Conservation (phyloP, 1,140 invertebrate species). For the Brachystomella parvula region DNA sequence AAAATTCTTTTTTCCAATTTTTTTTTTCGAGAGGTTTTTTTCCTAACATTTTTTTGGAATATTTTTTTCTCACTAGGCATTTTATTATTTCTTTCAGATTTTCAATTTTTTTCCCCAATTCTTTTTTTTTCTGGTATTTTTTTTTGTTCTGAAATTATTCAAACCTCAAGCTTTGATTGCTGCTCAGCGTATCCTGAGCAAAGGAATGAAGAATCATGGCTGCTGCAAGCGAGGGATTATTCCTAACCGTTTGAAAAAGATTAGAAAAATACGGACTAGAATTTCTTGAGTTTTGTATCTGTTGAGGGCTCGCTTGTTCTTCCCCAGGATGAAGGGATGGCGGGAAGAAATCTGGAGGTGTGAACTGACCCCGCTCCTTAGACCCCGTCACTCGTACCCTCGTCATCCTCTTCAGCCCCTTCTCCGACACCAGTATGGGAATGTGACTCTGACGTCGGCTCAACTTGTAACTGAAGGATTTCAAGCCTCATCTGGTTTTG, state of each 20-base stretch:
- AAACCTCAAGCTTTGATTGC: slow-evolving; percentile 4
- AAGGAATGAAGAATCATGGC: slow-evolving; percentile 30
- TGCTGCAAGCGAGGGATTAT: slow-evolving; percentile 27
- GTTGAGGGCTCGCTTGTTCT: slow-evolving; percentile 39
- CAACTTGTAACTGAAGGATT: slow-evolving; percentile 42
- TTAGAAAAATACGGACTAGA: slow-evolving; percentile 24
- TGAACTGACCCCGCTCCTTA: no score
- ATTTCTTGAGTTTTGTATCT: neutral
- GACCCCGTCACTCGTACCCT: slow-evolving; percentile 10
- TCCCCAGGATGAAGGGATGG: neutral
- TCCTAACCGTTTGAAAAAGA: slow-evolving; percentile 24
- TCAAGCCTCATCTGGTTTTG: slow-evolving; percentile 80
- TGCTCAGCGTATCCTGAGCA: slow-evolving; percentile 14
- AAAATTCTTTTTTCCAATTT: neutral
- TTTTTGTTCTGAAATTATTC: neutral
- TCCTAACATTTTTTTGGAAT: slow-evolving; percentile 10
- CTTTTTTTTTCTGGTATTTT: neutral
- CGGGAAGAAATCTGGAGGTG: no score
- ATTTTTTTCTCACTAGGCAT: neutral
- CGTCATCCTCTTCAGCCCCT: neutral
- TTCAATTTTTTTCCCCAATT: neutral
- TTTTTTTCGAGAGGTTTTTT: slow-evolving; percentile 3
- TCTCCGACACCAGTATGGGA: slow-evolving; percentile 52
- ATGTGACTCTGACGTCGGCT: slow-evolving; percentile 37
- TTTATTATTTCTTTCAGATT: neutral